Conservation (phyloP, 2,113 vertebrate species). For the Pseudonaja textilis region DNA sequence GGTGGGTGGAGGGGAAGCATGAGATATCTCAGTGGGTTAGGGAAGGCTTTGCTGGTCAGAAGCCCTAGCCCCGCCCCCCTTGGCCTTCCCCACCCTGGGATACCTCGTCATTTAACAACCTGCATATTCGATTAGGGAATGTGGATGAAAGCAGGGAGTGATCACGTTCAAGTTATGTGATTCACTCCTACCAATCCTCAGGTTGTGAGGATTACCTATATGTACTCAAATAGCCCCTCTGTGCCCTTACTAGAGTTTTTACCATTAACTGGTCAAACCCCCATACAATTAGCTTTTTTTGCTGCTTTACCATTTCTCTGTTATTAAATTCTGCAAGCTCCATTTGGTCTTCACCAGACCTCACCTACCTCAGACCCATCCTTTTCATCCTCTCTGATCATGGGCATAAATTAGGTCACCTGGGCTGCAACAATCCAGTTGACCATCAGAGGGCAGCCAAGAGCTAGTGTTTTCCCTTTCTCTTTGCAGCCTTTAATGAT, state of each 20-base stretch:
- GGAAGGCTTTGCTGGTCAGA: no score
- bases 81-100: no score
- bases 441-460: neutral
- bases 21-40: no score
- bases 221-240: neutral
- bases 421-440: neutral
- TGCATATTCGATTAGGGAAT: no score
- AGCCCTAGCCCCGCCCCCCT: no score
- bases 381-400: neutral
- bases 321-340: neutral
- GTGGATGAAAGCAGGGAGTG: no score
- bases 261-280: no score
- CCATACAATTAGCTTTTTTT: neutral
- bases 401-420: neutral
- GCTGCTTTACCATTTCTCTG: neutral
- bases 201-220: no score
- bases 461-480: neutral
- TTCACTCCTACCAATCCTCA: no score
- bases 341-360: neutral
- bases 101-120: no score
- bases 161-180: no score
- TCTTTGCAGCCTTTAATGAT: neutral
- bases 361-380: neutral
- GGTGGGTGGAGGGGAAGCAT: no score
- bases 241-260: neutral